These are phyloP conservation scores for Melanerpes aurifrons DNA, from an alignment of 2,113 vertebrate genomes.

Conservation along the genomic window DNA sequence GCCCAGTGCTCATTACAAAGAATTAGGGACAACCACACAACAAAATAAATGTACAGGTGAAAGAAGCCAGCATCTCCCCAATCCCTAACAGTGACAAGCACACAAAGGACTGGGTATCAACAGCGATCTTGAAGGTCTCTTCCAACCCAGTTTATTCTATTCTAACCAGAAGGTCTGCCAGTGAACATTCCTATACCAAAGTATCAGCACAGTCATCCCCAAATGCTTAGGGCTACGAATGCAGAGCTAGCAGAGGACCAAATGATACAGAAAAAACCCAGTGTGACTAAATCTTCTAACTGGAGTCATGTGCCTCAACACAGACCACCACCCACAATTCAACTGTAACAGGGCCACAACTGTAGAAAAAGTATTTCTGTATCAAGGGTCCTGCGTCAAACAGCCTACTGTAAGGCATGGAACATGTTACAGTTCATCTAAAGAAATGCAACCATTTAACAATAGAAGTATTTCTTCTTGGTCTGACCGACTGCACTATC, in stretches of 20 bases:
- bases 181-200: background rate
- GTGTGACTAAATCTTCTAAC: background rate
- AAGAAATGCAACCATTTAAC: background rate
- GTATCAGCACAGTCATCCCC: background rate
- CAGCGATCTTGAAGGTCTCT: background rate
- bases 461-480: background rate
- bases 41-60: background rate
- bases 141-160: too few species aligned
- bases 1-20: background rate
- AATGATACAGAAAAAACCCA: background rate
- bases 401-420: background rate
- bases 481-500: background rate
- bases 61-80: background rate
- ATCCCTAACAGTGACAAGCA: rapidly evolving
- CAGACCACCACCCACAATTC: background rate
- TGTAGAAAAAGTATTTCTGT: background rate
- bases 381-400: background rate
- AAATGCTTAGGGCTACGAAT: background rate
- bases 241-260: background rate
- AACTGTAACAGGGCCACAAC: background rate
- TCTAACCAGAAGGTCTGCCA: background rate
- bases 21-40: background rate
- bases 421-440: background rate
- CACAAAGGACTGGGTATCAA: background rate
- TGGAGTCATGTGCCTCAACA: background rate